Conservation (phyloP, 2,113 vertebrate species). For the Callorhinus ursinus region DNA sequence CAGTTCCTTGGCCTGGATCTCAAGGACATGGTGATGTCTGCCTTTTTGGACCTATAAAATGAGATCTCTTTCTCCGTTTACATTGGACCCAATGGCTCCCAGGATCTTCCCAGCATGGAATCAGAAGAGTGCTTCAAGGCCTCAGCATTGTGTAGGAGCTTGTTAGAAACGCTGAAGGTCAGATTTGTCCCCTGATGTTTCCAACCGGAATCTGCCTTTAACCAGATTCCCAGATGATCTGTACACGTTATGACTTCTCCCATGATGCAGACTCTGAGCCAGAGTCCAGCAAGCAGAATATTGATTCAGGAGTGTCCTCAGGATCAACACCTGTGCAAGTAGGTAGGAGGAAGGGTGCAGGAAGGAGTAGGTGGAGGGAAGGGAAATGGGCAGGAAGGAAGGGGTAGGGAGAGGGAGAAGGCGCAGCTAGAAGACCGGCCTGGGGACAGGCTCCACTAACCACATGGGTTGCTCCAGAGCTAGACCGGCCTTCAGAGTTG, state of each 20-base stretch:
- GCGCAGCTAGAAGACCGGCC: too few relatives aligned
- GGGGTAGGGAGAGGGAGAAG: background rate
- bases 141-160: background rate
- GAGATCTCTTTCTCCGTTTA: background rate
- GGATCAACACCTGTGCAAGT: background rate
- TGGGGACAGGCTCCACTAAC: background rate
- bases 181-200: background rate
- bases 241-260: background rate
- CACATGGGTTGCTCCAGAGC: background rate
- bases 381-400: background rate
- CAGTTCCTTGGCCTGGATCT: constrained; percentile 65
- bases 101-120: background rate
- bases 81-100: background rate
- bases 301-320: background rate
- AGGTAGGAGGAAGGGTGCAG: too few relatives aligned
- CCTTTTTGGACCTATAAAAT: constrained; percentile 36
- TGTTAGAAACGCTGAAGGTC: background rate
- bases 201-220: background rate
- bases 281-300: background rate
- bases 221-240: background rate
- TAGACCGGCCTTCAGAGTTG: rapidly evolving
- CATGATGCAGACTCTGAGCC: background rate
- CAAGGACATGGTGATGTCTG: constrained; percentile 25
- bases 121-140: background rate
- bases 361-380: background rate